Conservation (phyloP, 1,140 invertebrate species). For the Teleogryllus occipitalis region DNA sequence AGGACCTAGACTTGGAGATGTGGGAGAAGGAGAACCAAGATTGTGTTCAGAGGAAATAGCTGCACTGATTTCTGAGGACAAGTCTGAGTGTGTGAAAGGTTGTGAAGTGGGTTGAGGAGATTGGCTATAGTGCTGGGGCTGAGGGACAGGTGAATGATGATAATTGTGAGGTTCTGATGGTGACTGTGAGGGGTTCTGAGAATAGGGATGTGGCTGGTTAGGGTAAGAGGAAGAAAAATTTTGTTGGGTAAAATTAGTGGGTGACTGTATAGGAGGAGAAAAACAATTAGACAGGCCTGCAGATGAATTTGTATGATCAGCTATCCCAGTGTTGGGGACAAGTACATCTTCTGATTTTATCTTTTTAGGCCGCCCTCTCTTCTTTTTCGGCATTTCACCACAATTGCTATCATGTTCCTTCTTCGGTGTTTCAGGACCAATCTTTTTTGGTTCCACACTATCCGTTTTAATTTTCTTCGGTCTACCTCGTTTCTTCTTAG, state of each 20-base stretch:
- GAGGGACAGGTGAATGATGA: slow-evolving; percentile 30
- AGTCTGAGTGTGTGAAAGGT: slow-evolving; percentile 60
- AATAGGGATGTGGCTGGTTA: slow-evolving; percentile 37
- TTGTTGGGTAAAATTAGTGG: slow-evolving; percentile 39
- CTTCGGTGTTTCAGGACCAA: slow-evolving; percentile 33
- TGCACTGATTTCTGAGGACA: slow-evolving; percentile 67
- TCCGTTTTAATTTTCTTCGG: slow-evolving; percentile 77
- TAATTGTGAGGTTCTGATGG: slow-evolving; percentile 23
- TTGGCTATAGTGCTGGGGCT: slow-evolving; percentile 44
- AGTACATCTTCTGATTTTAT: slow-evolving; percentile 47
- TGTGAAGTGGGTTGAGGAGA: slow-evolving; percentile 51
- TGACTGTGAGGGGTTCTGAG: slow-evolving; percentile 23
- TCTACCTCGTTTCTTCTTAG: slow-evolving; percentile 80
- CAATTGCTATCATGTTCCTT: slow-evolving; percentile 21
- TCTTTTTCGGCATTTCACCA: slow-evolving; percentile 56
- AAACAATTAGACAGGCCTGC: slow-evolving; percentile 44
- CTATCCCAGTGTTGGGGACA: slow-evolving; percentile 20
- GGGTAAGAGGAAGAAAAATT: slow-evolving; percentile 36
- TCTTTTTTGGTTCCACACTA: slow-evolving; percentile 13
- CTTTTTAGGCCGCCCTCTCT: slow-evolving; percentile 76
- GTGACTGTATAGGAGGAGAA: slow-evolving; percentile 44
- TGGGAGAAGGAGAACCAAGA: slow-evolving; percentile 47
- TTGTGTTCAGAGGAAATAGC: slow-evolving; percentile 63
- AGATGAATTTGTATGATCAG: slow-evolving; percentile 29
- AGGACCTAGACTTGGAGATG: slow-evolving; percentile 57